A percentile compares a stretch with the other conserved stretches of the same genome.
Evolutionary conservation across 2,888 invertebrate species (phyloP).

Genomic region (Uropetala carovei): DNA sequence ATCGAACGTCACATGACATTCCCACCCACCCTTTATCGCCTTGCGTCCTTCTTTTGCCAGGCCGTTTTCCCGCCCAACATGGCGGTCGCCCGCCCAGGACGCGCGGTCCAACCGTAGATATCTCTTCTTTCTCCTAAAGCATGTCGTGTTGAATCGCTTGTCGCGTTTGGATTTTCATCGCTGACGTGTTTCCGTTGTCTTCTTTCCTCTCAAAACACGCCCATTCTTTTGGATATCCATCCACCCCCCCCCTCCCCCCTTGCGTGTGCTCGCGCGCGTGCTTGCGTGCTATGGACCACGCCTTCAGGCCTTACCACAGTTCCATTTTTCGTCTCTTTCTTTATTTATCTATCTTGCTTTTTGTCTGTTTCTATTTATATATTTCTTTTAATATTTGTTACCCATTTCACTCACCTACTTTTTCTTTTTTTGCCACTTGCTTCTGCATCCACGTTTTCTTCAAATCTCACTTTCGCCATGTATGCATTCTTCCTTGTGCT

Average conservation of each 20-base stretch:
- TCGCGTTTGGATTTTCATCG: conserved; percentile 61
- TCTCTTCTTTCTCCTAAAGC: conserved; percentile 53
- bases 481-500: too few relatives aligned
- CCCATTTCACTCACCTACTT: too few relatives aligned
- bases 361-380: too few relatives aligned
- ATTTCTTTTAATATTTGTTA: too few relatives aligned
- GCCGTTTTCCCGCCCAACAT: conserved; percentile 39
- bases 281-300: neutral
- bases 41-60: conserved; percentile 52
- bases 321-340: neutral
- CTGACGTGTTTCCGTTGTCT: conserved; percentile 64
- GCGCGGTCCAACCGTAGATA: conserved; percentile 49
- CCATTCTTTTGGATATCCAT: neutral
- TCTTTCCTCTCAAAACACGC: conserved; percentile 6
- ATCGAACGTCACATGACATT: conserved; percentile 53
- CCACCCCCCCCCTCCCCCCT: conserved; percentile 19
- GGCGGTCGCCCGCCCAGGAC: conserved; percentile 54
- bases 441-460: too few relatives aligned
- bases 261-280: neutral
- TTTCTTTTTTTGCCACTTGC: too few relatives aligned
- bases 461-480: too few relatives aligned
- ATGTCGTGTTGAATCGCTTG: conserved; percentile 60
- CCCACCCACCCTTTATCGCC: conserved; percentile 61
- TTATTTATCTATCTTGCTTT: too few relatives aligned
- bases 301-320: neutral